These are phyloP conservation scores for Drosophila murphyi DNA, from an alignment of 1,140 invertebrate species.

Conservation along the genomic window DNA sequence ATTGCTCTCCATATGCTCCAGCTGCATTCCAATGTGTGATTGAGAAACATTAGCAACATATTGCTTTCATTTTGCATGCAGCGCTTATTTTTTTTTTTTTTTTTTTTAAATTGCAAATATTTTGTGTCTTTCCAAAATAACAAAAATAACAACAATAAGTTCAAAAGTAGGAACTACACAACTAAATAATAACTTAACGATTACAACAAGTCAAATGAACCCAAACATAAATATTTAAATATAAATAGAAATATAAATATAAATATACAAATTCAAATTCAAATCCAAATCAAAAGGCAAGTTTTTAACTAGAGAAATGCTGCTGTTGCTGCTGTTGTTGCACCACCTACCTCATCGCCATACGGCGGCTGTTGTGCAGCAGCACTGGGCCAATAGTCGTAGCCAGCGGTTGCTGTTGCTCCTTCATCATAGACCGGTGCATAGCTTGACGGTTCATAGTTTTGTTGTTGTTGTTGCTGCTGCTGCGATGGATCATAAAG, in stretches of 20 bases:
- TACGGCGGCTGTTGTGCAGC: slow-evolving; percentile 60
- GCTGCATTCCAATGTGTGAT: slow-evolving; percentile 72
- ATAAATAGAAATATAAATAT: slow-evolving; percentile 2
- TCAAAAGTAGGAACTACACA: slow-evolving; percentile 22
- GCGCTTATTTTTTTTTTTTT: slow-evolving; percentile 10
- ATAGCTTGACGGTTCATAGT: slow-evolving; percentile 16
- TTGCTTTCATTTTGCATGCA: slow-evolving; percentile 35
- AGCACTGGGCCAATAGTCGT: slow-evolving; percentile 63
- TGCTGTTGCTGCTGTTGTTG: background rate
- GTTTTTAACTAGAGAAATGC: slow-evolving; percentile 13
- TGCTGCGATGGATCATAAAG: slow-evolving; percentile 42
- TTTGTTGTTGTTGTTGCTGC: background rate
- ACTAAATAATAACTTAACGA: slow-evolving; percentile 19
- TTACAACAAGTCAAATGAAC: background rate
- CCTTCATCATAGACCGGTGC: slow-evolving; percentile 29
- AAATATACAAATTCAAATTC: slow-evolving; percentile 3
- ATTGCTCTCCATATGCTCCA: slow-evolving; percentile 41
- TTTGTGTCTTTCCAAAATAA: background rate
- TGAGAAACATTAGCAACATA: slow-evolving; percentile 60
- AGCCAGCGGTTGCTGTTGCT: slow-evolving; percentile 35
- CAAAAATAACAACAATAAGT: slow-evolving; percentile 22
- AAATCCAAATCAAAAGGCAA: slow-evolving; percentile 19
- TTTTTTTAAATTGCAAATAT: background rate
- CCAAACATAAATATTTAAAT: slow-evolving; percentile 18
- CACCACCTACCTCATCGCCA: slow-evolving; percentile 66